These are phyloP conservation scores for Amniataba percoides DNA, from an alignment of 2,797 vertebrate species.

Conservation along the genomic window DNA sequence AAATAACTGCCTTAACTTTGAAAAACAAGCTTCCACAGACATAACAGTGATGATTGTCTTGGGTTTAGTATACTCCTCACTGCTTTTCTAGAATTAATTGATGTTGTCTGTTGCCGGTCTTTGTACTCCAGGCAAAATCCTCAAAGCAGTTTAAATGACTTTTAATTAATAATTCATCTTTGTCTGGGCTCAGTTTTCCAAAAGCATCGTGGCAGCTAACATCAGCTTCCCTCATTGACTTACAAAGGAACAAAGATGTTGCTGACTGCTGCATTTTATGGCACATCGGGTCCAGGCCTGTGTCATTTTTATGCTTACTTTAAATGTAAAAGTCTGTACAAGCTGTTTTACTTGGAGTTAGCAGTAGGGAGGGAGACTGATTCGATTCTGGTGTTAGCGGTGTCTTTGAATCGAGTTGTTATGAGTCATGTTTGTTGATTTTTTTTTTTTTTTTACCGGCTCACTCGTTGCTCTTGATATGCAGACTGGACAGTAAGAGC, in stretches of 20 bases:
- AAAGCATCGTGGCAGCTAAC: slow-evolving; percentile 54
- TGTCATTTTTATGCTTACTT: neutral
- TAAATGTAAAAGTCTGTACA: neutral
- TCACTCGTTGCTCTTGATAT: slow-evolving; percentile 55
- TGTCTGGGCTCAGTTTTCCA: slow-evolving; percentile 53
- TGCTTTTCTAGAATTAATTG: slow-evolving; percentile 47
- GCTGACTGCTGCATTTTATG: slow-evolving; percentile 27
- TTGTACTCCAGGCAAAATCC: slow-evolving; percentile 57
- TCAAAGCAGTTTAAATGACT: slow-evolving; percentile 59
- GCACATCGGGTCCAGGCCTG: neutral
- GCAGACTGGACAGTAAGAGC: slow-evolving; percentile 48
- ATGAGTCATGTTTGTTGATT: slow-evolving; percentile 67
- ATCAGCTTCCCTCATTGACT: slow-evolving; percentile 44
- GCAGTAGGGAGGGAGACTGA: slow-evolving; percentile 18
- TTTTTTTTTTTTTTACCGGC: slow-evolving; percentile 24
- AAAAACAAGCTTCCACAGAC: neutral
- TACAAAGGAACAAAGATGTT: slow-evolving; percentile 40
- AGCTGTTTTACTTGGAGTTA: slow-evolving; percentile 14
- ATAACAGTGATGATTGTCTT: neutral
- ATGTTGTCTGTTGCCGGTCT: slow-evolving; percentile 42
- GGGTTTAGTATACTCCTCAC: slow-evolving; percentile 9
- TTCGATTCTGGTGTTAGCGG: slow-evolving; percentile 42
- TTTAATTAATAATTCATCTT: slow-evolving; percentile 66
- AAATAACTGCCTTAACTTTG: neutral
- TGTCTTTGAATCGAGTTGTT: slow-evolving; percentile 42